A percentile compares a stretch with the other conserved stretches of the same genome.
phyloP scores from a whole-genome alignment of 2,113 vertebrate species.

The Nanorana parkeri region DNA sequence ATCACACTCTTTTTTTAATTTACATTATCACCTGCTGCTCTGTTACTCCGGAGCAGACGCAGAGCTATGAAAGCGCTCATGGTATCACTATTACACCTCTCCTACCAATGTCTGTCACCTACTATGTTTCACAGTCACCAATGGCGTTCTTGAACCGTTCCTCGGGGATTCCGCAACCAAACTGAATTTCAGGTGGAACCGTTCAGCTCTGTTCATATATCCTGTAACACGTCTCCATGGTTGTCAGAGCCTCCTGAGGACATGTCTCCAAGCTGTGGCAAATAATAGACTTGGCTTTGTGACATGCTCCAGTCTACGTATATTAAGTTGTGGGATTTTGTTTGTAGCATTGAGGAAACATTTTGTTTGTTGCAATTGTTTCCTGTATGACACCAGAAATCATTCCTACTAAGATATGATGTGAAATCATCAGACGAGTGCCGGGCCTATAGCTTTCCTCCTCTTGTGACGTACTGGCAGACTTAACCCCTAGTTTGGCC shows the following conservation, averaged over 20 bases:
- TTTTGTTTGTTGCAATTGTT: too few species aligned
- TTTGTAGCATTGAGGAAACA: too few species aligned
- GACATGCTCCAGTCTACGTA: too few species aligned
- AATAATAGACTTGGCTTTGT: too few species aligned
- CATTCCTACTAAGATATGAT: too few species aligned
- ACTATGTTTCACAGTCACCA: not conserved
- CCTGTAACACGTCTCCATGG: not conserved
- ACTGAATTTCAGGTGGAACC: slow-evolving; percentile 27
- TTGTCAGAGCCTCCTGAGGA: not conserved
- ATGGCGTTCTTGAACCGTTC: not conserved
- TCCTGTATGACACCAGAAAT: too few species aligned
- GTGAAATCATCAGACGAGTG: too few species aligned
- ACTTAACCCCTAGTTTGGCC: too few species aligned
- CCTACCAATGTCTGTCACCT: slow-evolving; percentile 28
- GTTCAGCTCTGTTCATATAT: slow-evolving; percentile 13
- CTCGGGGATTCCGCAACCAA: not conserved
- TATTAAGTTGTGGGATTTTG: too few species aligned
- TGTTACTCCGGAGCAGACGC: slow-evolving; percentile 17
- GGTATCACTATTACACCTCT: slow-evolving; percentile 21
- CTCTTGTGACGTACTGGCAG: too few species aligned
- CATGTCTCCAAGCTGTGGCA: too few species aligned
- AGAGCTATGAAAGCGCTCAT: slow-evolving; percentile 10
- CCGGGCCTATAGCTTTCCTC: too few species aligned
- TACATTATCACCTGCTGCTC: slow-evolving; percentile 51
- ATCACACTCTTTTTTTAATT: slow-evolving; percentile 38